These are phyloP conservation scores for Oryctolagus cuniculus DNA, from an alignment of 2,113 vertebrate species.

Conservation along the genomic window DNA sequence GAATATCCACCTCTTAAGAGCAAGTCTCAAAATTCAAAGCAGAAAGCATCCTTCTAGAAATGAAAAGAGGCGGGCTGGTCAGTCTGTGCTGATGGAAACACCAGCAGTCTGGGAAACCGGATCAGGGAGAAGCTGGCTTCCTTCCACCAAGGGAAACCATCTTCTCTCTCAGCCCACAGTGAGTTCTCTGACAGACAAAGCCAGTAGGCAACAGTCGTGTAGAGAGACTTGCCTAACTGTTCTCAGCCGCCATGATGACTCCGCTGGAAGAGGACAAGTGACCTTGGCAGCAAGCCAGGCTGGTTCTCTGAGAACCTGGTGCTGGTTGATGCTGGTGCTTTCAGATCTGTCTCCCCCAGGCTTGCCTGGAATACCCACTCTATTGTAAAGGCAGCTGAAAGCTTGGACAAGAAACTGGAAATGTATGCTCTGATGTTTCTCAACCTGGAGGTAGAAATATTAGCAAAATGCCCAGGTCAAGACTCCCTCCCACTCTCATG, in stretches of 20 bases:
- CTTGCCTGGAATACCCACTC: neutral
- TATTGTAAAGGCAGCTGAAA: neutral
- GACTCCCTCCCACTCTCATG: neutral
- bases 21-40: too few species aligned
- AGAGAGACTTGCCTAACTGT: neutral
- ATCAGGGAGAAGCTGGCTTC: neutral
- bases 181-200: neutral
- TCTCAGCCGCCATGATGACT: neutral
- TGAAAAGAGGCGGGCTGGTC: neutral
- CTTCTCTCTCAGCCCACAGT: neutral
- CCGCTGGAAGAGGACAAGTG: neutral
- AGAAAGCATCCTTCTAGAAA: too few species aligned
- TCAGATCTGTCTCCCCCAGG: neutral
- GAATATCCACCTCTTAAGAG: neutral
- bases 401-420: neutral
- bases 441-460: neutral
- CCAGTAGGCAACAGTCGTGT: neutral
- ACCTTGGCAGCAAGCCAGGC: neutral
- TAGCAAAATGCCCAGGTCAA: neutral
- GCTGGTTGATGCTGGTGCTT: neutral
- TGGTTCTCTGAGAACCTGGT: neutral
- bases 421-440: neutral
- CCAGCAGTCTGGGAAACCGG: neutral
- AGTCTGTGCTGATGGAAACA: neutral
- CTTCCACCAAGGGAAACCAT: neutral